Base-by-base conservation (phyloP, 92 coral and sea anemone genomes). In the Parazoanthus atlanticus region DNA sequence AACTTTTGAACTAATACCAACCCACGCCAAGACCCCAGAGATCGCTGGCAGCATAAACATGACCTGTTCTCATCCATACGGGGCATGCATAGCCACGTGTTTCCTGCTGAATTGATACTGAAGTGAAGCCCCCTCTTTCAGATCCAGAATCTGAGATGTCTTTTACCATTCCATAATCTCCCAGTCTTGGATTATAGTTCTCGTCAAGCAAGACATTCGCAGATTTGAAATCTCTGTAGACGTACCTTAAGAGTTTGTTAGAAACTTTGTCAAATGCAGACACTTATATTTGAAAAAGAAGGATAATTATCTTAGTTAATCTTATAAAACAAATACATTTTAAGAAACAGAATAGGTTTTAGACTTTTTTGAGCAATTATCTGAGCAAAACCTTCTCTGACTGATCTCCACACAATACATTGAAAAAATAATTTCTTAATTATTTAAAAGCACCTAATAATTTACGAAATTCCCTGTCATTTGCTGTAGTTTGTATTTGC, bases 141-240 rank as follows among this genome's bases (percentile, higher is more conserved):
- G 69, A 61, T 61, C 69, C 69, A 19, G 69, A 25, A 61, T 61
- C 28, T 23, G 69, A 25, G 69, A 61, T 61, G 76, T 71, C 36
- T 71, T 71, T 71, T 71, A 71, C n/a, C 76, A 71, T 26, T 12
- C 76, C 76, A 71, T 28, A 71, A 15, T 71, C 76, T 71, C 76
- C 76, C 32, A 71, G 76, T 32, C 76, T 71, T 28, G 76, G 76
- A 29, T 71, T 71, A 13, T 1, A 71, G 17, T 71, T 8, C 25
- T 28, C 76, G 23, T 71, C 76, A 17, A 71, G 38, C 21, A 71
- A 71, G 19, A 71, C 36, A 71, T 71, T 71, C 21, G 32, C 38
- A 71, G 76, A 71, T 16, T 71, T 71, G 38, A 71, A 71, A 34
- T 71, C 76, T 11, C 76, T 13, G 76, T 71, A 71, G 38, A 71